phyloP scores from a whole-genome alignment of 2,797 vertebrate species.

The Gadopsis marmoratus region DNA sequence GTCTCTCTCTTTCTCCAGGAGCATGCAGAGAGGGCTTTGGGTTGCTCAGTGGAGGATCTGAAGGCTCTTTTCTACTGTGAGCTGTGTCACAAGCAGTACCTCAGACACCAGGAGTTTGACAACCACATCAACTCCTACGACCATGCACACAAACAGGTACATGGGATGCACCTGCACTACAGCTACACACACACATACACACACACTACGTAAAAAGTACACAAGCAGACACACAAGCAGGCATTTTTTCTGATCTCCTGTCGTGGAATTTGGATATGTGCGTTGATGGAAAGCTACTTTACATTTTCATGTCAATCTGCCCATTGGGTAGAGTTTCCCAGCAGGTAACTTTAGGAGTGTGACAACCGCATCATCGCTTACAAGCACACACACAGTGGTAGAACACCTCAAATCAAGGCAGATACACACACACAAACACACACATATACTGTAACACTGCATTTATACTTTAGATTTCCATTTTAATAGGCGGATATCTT shows the following conservation, averaged over 20 bases:
- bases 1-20: constrained; percentile 83
- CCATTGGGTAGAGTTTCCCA: constrained; percentile 49
- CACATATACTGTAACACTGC: constrained; percentile 27
- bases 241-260: constrained; percentile 29
- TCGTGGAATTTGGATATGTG: constrained; percentile 29
- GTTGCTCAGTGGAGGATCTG: constrained; percentile 92
- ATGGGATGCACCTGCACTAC: constrained; percentile 21
- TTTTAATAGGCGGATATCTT: not conserved
- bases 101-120: constrained; percentile 98
- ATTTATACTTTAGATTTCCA: constrained; percentile 12
- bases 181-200: constrained; percentile 22
- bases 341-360: constrained; percentile 87
- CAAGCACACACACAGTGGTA: constrained; percentile 41
- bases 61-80: constrained; percentile 98
- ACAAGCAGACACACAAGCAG: constrained; percentile 14
- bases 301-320: constrained; percentile 43
- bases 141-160: constrained; percentile 98
- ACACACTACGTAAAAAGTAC: constrained; percentile 14
- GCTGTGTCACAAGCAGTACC: constrained; percentile 98
- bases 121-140: constrained; percentile 99
- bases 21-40: constrained; percentile 90
- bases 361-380: constrained; percentile 93
- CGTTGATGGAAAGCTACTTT: constrained; percentile 59
- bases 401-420: constrained; percentile 24
- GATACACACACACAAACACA: constrained; percentile 40